These are phyloP conservation scores for Ophiodon elongatus DNA, from an alignment of 2,113 vertebrate genomes.

Conservation along the genomic window DNA sequence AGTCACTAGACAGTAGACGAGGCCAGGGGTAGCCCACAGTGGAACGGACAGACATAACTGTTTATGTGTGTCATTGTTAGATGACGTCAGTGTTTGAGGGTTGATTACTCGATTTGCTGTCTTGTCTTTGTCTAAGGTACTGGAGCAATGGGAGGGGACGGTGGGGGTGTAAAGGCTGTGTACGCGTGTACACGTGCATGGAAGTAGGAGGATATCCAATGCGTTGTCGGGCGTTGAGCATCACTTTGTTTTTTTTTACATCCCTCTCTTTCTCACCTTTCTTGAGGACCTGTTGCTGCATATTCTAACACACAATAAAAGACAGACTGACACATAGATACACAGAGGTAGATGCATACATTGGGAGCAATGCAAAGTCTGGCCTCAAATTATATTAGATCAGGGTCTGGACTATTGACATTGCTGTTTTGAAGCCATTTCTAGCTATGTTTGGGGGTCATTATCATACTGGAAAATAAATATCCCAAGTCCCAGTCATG, in stretches of 20 bases:
- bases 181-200: background rate
- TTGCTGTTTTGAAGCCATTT: background rate
- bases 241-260: slow-evolving; percentile 8
- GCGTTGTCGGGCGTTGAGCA: background rate
- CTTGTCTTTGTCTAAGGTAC: slow-evolving; percentile 27
- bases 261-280: background rate
- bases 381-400: background rate
- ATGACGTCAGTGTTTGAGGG: slow-evolving; percentile 30
- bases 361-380: slow-evolving; percentile 1
- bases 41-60: slow-evolving; percentile 50
- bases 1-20: slow-evolving; percentile 24
- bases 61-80: slow-evolving; percentile 62
- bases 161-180: background rate
- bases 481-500: background rate
- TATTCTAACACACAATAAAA: background rate
- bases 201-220: background rate
- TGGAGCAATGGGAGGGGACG: background rate
- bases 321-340: background rate
- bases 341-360: slow-evolving; percentile 16
- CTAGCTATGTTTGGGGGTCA: background rate
- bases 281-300: background rate
- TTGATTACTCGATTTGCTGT: slow-evolving; percentile 38
- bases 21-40: slow-evolving; percentile 24
- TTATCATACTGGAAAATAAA: background rate
- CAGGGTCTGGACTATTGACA: background rate